phyloP scores from a whole-genome alignment of 30 jellyfish, hydroid and myxozoan genomes.

The Catostylus mosaicus region DNA sequence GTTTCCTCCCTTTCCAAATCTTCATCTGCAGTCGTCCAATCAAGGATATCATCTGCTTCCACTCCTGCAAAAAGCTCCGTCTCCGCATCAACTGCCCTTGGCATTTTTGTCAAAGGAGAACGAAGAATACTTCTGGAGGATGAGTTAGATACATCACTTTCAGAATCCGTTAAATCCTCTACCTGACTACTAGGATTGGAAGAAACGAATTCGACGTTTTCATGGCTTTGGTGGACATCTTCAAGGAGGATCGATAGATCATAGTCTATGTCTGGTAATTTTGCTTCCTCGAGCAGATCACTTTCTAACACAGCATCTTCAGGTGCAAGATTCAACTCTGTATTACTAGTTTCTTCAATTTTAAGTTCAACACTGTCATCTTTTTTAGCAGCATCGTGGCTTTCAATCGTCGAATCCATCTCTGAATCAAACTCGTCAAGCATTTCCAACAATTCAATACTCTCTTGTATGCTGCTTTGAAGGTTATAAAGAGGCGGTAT shows the following conservation, averaged over 20 bases:
- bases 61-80: neutral
- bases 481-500: slow-evolving; percentile 15
- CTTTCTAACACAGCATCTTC: too few species aligned
- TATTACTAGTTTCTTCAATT: too few species aligned
- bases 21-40: neutral
- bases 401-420: neutral
- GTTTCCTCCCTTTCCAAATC: neutral
- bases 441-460: slow-evolving; percentile 49
- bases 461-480: slow-evolving; percentile 1
- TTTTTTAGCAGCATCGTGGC: neutral
- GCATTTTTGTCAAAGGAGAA: slow-evolving; percentile 4
- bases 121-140: slow-evolving; percentile 18
- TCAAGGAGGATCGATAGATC: too few species aligned
- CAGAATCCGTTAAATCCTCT: neutral
- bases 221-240: too few species aligned
- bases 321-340: too few species aligned
- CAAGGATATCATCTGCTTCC: neutral
- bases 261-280: too few species aligned
- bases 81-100: neutral
- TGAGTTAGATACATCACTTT: neutral
- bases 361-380: neutral
- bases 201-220: too few species aligned
- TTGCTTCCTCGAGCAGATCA: too few species aligned
- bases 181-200: too few species aligned
- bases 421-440: slow-evolving; percentile 43